Base-by-base conservation (phyloP, 2,797 vertebrate genomes). In the Agapornis canus region DNA sequence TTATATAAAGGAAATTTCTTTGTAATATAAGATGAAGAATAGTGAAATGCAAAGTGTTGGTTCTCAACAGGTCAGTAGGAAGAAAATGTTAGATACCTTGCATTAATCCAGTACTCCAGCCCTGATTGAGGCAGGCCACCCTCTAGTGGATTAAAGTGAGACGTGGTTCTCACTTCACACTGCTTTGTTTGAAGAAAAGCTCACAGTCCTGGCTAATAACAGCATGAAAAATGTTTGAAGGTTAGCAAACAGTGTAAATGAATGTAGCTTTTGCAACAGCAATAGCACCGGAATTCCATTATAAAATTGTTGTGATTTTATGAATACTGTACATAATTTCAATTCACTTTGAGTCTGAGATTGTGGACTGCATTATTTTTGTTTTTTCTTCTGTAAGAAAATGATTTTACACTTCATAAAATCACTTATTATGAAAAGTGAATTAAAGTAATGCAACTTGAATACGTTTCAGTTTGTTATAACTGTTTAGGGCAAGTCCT, bases 71-170 rank as follows among this genome's bases (percentile, higher is more conserved):
- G 96, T 98, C 77, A 90, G 65, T 97, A 65, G 4, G 17, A 81
- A 68, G 48, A 60, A 94, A 84, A 65, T n/a, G 19, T 43, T 79
- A 64, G 16, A 8, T 86, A 10, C 80, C 49, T 78, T 84, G 25
- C 1, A 3, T 89, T 19, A 57, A 78, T 71, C 86, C 69, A 65
- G 52, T 85, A n/a, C 59, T 94, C 71, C 16, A 95, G 31, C 89
- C 97, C 97, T 97, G 45, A 60, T 49, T 96, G 95, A 91, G 66
- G 86, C 61, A 97, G 80, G 45, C 90, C 95, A 91, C 98, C 98
- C 98, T 98, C 98, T 98, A 98, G 98, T 97, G 98, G 98, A 95
- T 57, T 84, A 73, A 94, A 96, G 89, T 57, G 85, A 96, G 95
- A 97, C 81, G 72, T 56, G 86, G 60, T 77, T 95, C 79, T 90